phyloP scores from a whole-genome alignment of 2,797 vertebrate species.

The Manis pentadactyla region DNA sequence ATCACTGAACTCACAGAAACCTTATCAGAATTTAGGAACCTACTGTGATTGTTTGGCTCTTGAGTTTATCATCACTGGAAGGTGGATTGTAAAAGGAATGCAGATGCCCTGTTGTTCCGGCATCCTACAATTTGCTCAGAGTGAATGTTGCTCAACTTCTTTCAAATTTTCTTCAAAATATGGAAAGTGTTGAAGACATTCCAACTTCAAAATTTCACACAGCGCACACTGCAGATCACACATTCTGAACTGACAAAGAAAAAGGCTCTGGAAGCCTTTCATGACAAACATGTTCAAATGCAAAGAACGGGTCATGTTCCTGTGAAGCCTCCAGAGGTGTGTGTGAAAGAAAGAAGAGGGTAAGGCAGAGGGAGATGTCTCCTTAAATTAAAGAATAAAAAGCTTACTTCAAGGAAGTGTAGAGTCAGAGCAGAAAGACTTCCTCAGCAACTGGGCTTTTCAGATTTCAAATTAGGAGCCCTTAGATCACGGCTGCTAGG shows the following conservation, averaged over 20 bases:
- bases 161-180: conserved; percentile 56
- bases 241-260: background rate
- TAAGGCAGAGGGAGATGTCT: conserved; percentile 69
- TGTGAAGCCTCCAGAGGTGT: conserved; percentile 1
- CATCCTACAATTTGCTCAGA: conserved; percentile 48
- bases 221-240: background rate
- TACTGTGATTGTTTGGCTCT: conserved; percentile 84
- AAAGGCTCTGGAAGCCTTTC: background rate
- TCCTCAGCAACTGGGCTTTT: conserved; percentile 86
- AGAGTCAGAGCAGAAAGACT: conserved; percentile 80
- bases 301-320: background rate
- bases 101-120: conserved; percentile 56
- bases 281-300: background rate
- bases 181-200: background rate
- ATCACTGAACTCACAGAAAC: conserved; percentile 85
- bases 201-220: conserved; percentile 22
- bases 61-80: conserved; percentile 79
- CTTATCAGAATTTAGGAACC: conserved; percentile 87
- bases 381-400: conserved; percentile 83
- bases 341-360: background rate
- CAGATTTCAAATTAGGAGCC: conserved; percentile 93
- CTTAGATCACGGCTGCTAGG: conserved; percentile 88
- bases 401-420: conserved; percentile 83
- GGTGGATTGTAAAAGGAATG: conserved; percentile 82
- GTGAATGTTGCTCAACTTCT: conserved; percentile 7